Conservation (phyloP, 1,140 invertebrate species). For the Pseudobourletiella spinata region DNA sequence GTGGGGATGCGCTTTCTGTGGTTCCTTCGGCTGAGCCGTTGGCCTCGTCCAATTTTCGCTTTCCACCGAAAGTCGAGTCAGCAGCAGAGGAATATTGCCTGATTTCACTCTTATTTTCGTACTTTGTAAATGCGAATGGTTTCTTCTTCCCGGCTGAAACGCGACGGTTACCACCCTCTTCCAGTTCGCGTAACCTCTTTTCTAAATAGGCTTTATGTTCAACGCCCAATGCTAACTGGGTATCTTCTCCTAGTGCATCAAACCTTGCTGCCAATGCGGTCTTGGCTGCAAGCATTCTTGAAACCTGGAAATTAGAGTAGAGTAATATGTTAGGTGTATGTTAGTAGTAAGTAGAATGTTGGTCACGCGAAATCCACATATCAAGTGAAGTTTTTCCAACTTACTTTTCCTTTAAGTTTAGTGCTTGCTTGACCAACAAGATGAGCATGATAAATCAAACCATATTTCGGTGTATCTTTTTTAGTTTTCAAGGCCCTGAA, state of each 20-base stretch:
- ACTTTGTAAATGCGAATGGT: slow-evolving; percentile 45
- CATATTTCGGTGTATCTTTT: slow-evolving; percentile 98
- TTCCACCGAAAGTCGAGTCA: slow-evolving; percentile 44
- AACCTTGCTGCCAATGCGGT: slow-evolving; percentile 83
- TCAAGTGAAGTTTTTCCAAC: no score
- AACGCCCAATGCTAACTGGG: slow-evolving; percentile 63
- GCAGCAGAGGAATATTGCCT: slow-evolving; percentile 43
- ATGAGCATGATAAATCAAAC: slow-evolving; percentile 94
- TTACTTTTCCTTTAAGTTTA: slow-evolving; percentile 80
- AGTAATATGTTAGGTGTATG: no score
- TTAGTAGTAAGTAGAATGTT: no score
- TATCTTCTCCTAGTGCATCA: slow-evolving; percentile 89
- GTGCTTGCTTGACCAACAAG: slow-evolving; percentile 76
- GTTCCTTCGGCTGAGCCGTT: slow-evolving; percentile 30
- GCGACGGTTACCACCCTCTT: slow-evolving; percentile 70
- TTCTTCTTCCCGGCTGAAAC: slow-evolving; percentile 59
- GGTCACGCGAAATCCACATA: no score
- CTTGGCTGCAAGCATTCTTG: slow-evolving; percentile 94
- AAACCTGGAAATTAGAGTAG: slow-evolving; percentile 61
- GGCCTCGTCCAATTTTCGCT: slow-evolving; percentile 38
- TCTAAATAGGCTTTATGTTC: slow-evolving; percentile 84
- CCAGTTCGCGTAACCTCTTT: slow-evolving; percentile 60
- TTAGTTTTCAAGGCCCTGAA: slow-evolving; percentile 95
- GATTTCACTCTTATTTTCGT: slow-evolving; percentile 48
- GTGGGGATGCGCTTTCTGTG: slow-evolving; percentile 31